Conservation (phyloP, 1,140 invertebrate species). For the Ditylenchus dipsaci region DNA sequence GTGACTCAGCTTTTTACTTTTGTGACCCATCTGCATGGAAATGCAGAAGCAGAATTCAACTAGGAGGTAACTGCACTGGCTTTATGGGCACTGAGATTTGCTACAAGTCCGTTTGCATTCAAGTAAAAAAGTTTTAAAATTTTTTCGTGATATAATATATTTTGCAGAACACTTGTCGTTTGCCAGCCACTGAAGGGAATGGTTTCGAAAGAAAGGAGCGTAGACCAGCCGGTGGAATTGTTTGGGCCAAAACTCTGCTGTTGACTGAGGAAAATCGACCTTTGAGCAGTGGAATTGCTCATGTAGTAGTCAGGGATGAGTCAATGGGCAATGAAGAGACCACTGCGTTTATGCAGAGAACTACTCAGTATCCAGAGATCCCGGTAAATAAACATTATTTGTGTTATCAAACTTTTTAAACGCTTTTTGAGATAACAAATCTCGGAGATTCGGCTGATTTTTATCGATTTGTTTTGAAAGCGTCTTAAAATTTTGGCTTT, state of each 20-base stretch:
- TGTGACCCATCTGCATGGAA: slow-evolving; percentile 50
- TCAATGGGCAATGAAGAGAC: slow-evolving; percentile 12
- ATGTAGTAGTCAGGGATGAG: slow-evolving; percentile 41
- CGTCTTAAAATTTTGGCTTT: too few species aligned
- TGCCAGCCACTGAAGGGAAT: slow-evolving; percentile 48
- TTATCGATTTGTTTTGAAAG: too few species aligned
- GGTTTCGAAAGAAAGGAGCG: slow-evolving; percentile 33
- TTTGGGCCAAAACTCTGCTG: slow-evolving; percentile 55
- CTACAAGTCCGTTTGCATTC: slow-evolving; percentile 52
- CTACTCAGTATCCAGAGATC: slow-evolving; percentile 47
- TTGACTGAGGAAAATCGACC: slow-evolving; percentile 40
- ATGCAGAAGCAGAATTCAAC: slow-evolving; percentile 44
- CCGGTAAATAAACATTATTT: slow-evolving; percentile 28
- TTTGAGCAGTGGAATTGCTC: slow-evolving; percentile 47
- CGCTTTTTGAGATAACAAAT: too few species aligned
- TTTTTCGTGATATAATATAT: not conserved
- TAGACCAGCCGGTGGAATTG: slow-evolving; percentile 25
- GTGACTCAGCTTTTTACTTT: slow-evolving; percentile 51
- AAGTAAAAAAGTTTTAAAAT: slow-evolving; percentile 14
- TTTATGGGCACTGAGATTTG: slow-evolving; percentile 53
- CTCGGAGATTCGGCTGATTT: too few species aligned
- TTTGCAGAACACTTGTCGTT: slow-evolving; percentile 36
- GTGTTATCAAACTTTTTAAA: not conserved
- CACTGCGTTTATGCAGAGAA: slow-evolving; percentile 41
- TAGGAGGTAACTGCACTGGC: slow-evolving; percentile 57